A percentile compares a stretch with the other conserved stretches of the same genome.
Conservation (phyloP, 2,797 vertebrate species). For the Tauraco hartlaubi region DNA sequence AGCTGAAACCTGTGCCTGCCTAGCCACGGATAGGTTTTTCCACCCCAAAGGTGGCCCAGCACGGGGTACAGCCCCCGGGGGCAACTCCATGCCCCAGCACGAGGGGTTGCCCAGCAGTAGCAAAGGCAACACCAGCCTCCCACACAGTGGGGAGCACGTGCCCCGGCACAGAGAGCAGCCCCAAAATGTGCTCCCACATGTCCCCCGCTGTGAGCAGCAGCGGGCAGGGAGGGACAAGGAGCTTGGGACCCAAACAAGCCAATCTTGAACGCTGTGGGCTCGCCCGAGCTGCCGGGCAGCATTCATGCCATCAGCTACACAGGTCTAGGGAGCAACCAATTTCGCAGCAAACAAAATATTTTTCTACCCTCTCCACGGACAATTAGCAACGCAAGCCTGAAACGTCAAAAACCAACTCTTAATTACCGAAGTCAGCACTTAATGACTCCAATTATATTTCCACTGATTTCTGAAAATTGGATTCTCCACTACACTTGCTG, state of each 20-base stretch:
- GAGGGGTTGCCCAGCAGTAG: neutral
- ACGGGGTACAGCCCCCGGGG: rapidly evolving
- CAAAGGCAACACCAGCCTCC: neutral
- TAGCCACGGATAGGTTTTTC: neutral
- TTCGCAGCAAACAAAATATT: neutral
- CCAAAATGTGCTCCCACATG: rapidly evolving
- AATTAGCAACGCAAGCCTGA: neutral
- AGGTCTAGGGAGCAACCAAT: neutral
- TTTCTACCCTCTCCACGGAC: neutral
- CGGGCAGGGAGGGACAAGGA: neutral
- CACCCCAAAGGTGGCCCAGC: no score
- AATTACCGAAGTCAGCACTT: slow-evolving; percentile 64
- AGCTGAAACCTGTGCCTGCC: neutral
- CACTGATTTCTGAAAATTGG: slow-evolving; percentile 71
- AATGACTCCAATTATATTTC: slow-evolving; percentile 74
- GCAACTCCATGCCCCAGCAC: neutral
- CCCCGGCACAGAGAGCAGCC: rapidly evolving
- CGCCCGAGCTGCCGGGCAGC: rapidly evolving
- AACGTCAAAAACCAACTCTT: slow-evolving; percentile 32
- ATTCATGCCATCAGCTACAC: rapidly evolving
- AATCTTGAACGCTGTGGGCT: rapidly evolving
- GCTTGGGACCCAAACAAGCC: neutral
- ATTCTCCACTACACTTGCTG: slow-evolving; percentile 55
- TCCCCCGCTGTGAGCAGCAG: rapidly evolving
- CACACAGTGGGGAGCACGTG: rapidly evolving